Evolutionary conservation across 2,888 invertebrate species (phyloP), one percentile per base, ranked within the genome.

Genomic region (Prenolepis imparis): DNA sequence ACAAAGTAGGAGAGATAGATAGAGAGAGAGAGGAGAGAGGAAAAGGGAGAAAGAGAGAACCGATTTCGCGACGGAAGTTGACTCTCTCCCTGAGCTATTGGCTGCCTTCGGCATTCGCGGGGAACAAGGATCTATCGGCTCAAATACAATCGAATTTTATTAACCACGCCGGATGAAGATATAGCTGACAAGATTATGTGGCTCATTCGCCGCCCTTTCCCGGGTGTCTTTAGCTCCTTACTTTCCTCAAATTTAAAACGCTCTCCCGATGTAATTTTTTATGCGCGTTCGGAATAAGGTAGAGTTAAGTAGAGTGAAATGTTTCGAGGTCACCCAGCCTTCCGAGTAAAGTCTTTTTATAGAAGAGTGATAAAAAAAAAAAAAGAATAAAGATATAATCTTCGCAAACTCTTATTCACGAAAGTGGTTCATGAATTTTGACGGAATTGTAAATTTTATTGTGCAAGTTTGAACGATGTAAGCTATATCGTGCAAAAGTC

Each of bases 111-210:
- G 74, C 55, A 84, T 81, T 86, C 28, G 73, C 57, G 78, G 61
- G 67, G 21, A 21, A 18, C n/a, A 21, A 74, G 68, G 63, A 41
- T 21, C 66, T 70, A 36, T 24, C 59, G 66, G 63, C 66, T 73
- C 77, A 57, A 83, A 86, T 72, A 70, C 78, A 84, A 85, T 80
- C 78, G 81, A 55, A 68, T 83, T 86, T 86, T 84, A 80, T 59
- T 59, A 82, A 70, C 64, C 64, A 18, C 72, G 59, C 21, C 44
- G 18, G 44, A 78, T 78, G 21, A 70, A 78, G 44, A 36, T 59
- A 36, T 21, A 59, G 59, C 72, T 61, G 59, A 80, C 44, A 61
- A 21, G 59, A 80, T 80, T 64, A 80, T 57, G 32, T n/a, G 59
- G 44, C 24, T 80, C 59, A 28, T 24, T 78, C 72, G 39, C 18